Evolutionary conservation across 2,113 vertebrate species (phyloP).

Genomic region (Myrmophylax atrothorax): DNA sequence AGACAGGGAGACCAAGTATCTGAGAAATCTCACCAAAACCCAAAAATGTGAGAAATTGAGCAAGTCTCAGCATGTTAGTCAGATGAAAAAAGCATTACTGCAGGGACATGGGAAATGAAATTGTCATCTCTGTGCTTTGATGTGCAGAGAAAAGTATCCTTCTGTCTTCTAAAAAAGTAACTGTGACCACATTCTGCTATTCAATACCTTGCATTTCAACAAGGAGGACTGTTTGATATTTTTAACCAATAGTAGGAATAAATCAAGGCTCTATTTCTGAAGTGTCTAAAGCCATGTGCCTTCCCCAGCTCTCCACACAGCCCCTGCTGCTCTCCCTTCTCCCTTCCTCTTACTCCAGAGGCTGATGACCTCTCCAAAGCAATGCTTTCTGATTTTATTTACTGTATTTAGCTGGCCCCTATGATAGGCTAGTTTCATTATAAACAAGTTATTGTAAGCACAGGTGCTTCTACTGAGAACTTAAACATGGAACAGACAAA

Average conservation of each 20-base stretch:
- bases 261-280: slow-evolving; percentile 8
- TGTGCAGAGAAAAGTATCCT: not conserved
- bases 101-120: not conserved
- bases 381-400: not conserved
- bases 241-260: slow-evolving; percentile 22
- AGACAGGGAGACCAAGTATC: not conserved
- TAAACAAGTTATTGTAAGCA: not conserved
- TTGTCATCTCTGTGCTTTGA: not conserved
- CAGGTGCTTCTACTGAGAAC: not conserved
- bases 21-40: not conserved
- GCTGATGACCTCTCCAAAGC: not conserved
- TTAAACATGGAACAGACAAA: not conserved
- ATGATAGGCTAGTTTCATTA: not conserved
- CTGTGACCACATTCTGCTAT: not conserved
- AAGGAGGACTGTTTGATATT: not conserved
- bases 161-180: not conserved
- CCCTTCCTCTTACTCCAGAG: not conserved
- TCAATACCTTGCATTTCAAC: not conserved
- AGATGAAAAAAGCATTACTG: not conserved
- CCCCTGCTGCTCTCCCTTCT: not conserved
- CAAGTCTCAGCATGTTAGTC: not conserved
- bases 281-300: not conserved
- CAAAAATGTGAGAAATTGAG: not conserved
- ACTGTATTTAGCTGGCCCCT: not conserved
- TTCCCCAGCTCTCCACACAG: not conserved